These are phyloP conservation scores for Microctonus hyperodae DNA, from an alignment of 2,888 invertebrate genomes.

Conservation along the genomic window DNA sequence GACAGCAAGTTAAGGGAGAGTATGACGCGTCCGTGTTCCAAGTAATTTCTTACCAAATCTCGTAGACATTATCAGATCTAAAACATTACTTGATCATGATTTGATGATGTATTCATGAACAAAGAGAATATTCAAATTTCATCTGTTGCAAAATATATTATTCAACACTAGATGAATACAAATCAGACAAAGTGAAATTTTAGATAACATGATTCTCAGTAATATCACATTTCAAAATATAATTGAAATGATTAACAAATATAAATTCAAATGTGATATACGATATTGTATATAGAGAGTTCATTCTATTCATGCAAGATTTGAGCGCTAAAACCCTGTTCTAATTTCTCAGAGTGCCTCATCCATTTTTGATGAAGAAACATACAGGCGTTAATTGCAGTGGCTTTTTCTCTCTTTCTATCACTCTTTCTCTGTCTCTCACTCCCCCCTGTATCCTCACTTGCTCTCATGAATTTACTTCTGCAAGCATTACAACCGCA, in stretches of 20 bases:
- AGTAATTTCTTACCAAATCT: conserved; percentile 19
- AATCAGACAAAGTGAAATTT: neutral
- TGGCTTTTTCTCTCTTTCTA: neutral
- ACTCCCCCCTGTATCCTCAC: no score
- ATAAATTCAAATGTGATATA: neutral
- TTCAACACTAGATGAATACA: neutral
- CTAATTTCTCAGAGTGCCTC: conserved; percentile 49
- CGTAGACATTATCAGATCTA: neutral
- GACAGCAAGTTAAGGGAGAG: conserved; percentile 25
- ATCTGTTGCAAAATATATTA: neutral
- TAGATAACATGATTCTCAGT: neutral
- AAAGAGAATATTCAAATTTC: neutral
- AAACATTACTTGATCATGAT: conserved; percentile 2
- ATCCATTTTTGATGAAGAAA: conserved; percentile 47
- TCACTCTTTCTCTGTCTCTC: neutral
- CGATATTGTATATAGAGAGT: neutral
- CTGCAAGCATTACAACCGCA: neutral
- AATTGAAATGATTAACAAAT: neutral
- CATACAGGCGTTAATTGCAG: conserved; percentile 1
- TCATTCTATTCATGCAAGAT: conserved; percentile 34
- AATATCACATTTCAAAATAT: neutral
- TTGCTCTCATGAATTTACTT: conserved; percentile 10
- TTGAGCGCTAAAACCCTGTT: conserved; percentile 34
- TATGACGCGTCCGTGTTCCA: neutral
- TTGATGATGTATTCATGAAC: neutral